Evolutionary conservation across 2,888 invertebrate genomes (phyloP), one percentile per base, ranked within the genome.

Genomic region (Eupithecia insigniata): DNA sequence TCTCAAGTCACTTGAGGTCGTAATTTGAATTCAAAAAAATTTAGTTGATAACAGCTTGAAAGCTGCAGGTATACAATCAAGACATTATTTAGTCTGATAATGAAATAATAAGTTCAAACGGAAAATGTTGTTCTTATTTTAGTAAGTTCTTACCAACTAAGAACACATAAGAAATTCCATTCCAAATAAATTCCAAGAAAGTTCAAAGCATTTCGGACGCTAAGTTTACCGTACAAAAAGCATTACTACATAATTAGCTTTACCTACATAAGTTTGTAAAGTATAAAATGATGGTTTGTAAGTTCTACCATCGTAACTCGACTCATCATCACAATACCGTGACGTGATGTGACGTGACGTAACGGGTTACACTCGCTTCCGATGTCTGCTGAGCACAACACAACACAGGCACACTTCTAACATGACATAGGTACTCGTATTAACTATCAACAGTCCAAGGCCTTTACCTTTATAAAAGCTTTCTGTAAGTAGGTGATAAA

Each of bases 311-410:
- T 16, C 26, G 16, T 26, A 28, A 28, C 58, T 26, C 28, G 58
- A 26, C 16, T 28, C 28, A 0, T 58, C 28, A 43, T 43, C 43
- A 43, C 43, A 39, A 16, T 5, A 1, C 34, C 39, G 30, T 60
- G 46, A 67, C 67, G 43, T n/a, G n/a, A n/a, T n/a, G n/a, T n/a
- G n/a, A n/a, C n/a, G n/a, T n/a, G n/a, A n/a, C n/a, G n/a, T n/a
- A n/a, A n/a, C n/a, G n/a, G n/a, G n/a, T n/a, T 73, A 51, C 70
- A 46, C 46, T 39, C 8, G 67, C 43, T 43, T 43, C 62, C 69
- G 67, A 67, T 58, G 64, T 28, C 39, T 18, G 22, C 39, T 34
- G 67, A 39, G 14, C 60, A n/a, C 26, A 26, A 12, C 28, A n/a
- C n/a, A n/a, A n/a, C n/a, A n/a, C n/a, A n/a, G n/a, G n/a, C 58